Percentiles rank a stretch among this genome's conserved stretches.
phyloP scores from a whole-genome alignment of 2,797 vertebrate genomes.

The Borostomias antarcticus region DNA sequence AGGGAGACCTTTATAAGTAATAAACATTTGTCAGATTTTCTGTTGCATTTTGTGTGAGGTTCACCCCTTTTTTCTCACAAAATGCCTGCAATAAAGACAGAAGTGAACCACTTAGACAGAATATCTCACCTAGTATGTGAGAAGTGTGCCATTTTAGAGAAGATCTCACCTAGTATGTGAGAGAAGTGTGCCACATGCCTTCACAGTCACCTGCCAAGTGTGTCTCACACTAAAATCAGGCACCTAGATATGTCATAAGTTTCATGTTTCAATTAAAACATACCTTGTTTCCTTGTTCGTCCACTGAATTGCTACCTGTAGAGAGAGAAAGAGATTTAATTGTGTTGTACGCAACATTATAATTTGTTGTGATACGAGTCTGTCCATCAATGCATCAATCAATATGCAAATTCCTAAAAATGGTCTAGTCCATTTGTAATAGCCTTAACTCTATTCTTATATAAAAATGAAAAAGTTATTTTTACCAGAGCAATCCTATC shows the following conservation, averaged over 20 bases:
- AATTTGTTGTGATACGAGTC: no score
- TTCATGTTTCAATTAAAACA: slow-evolving; percentile 21
- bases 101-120: no score
- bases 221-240: slow-evolving; percentile 5
- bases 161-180: slow-evolving; percentile 22
- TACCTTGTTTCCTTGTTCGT: slow-evolving; percentile 87
- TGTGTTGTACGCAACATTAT: not conserved
- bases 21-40: no score
- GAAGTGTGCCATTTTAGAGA: not conserved
- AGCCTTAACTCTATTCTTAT: not conserved
- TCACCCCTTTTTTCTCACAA: no score
- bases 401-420: no score
- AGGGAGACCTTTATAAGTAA: no score
- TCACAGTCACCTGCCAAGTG: slow-evolving; percentile 37
- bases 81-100: no score
- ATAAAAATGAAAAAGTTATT: not conserved
- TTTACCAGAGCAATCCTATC: not conserved
- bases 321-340: slow-evolving; percentile 6
- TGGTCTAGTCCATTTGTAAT: no score
- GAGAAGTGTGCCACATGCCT: slow-evolving; percentile 45
- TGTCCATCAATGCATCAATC: no score
- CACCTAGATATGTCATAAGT: no score
- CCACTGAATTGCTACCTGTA: slow-evolving; percentile 85
- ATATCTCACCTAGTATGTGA: no score
- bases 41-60: no score